A percentile compares a stretch with the other conserved stretches of the same genome.
Conservation (phyloP, 2,888 invertebrate species). For the Augochlorella aurata region DNA sequence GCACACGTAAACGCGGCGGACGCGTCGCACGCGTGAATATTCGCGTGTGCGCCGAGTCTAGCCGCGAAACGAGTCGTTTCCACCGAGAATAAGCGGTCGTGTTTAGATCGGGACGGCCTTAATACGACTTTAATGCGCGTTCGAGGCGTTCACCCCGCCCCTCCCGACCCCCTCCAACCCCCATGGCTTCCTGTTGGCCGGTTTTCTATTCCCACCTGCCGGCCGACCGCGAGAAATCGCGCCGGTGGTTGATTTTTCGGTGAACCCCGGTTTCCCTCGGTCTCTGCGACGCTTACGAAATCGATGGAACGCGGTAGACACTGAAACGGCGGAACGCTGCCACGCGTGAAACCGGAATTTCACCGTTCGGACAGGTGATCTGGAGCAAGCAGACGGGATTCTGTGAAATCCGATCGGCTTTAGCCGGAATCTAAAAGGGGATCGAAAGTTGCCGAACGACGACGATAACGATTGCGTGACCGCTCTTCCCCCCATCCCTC, state of each 20-base stretch:
- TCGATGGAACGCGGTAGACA: conserved; percentile 46
- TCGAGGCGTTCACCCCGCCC: conserved; percentile 61
- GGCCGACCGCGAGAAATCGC: conserved; percentile 11
- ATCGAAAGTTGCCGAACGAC: conserved; percentile 3
- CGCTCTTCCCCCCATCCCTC: no score
- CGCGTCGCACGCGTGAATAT: background rate
- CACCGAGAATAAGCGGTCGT: conserved; percentile 48
- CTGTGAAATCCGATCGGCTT: conserved; percentile 39
- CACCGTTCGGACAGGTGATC: conserved; percentile 59
- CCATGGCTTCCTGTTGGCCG: background rate
- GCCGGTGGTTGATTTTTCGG: conserved; percentile 46
- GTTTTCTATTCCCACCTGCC: background rate
- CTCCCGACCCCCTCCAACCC: conserved; percentile 26
- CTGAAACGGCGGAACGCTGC: conserved; percentile 14
- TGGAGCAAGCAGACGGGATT: conserved; percentile 32
- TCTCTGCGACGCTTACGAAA: conserved; percentile 53
- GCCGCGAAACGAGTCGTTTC: conserved; percentile 43
- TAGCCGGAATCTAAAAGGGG: conserved; percentile 7
- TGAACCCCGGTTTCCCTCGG: conserved; percentile 6
- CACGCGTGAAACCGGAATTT: conserved; percentile 58
- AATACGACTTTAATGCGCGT: conserved; percentile 71
- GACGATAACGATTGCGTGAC: background rate
- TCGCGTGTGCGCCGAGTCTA: background rate
- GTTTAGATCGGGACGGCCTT: conserved; percentile 67
- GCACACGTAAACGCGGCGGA: background rate